Percentiles rank a stretch among this genome's conserved stretches.
These are phyloP conservation scores for Irena cyanogastra DNA, from an alignment of 2,113 vertebrate species.

Conservation along the genomic window DNA sequence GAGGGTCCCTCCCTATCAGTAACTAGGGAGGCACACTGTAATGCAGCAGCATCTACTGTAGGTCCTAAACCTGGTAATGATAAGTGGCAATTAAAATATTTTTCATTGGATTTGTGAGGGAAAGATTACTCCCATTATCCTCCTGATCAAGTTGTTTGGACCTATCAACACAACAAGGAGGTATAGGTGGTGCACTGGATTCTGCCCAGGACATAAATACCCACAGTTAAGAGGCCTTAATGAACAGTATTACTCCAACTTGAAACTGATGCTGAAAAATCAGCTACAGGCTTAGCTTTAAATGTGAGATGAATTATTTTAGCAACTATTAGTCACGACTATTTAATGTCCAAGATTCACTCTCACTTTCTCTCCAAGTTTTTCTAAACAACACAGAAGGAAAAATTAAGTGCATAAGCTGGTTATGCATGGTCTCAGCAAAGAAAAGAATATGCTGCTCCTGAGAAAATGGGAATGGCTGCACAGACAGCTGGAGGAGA, in stretches of 20 bases:
- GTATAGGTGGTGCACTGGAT: background rate
- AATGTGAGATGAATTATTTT: background rate
- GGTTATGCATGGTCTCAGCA: background rate
- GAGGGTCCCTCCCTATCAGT: background rate
- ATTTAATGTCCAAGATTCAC: background rate
- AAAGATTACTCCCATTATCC: background rate
- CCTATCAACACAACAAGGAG: background rate
- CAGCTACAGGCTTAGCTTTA: background rate
- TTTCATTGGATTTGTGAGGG: background rate
- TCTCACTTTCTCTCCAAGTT: background rate
- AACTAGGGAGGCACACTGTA: background rate
- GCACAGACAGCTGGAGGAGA: background rate
- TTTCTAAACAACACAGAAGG: background rate
- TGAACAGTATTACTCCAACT: background rate
- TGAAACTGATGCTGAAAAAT: background rate
- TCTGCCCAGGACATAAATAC: background rate
- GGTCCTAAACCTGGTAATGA: background rate
- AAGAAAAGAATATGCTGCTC: background rate
- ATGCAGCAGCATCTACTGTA: background rate
- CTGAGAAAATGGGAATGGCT: background rate
- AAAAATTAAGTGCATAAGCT: background rate
- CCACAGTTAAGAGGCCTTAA: background rate
- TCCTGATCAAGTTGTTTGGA: background rate
- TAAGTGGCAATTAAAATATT: background rate
- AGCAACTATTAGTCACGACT: background rate